Percentiles rank a stretch among this genome's conserved stretches.
phyloP scores from a whole-genome alignment of 1,140 invertebrate genomes.

The Charaxes varanes region DNA sequence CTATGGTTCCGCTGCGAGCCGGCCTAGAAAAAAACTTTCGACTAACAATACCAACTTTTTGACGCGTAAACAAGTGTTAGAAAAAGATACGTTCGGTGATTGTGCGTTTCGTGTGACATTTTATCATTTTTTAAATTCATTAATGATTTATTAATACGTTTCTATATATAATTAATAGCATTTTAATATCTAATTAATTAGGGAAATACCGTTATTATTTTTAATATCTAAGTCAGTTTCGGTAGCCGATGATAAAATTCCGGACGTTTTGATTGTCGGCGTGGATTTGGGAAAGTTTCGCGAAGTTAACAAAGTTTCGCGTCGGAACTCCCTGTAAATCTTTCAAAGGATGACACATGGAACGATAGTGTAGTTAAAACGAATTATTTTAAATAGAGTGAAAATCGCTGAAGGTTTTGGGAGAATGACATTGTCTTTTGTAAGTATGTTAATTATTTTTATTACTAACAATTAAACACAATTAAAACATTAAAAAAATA shows the following conservation, averaged over 20 bases:
- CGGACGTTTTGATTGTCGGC: conserved; percentile 15
- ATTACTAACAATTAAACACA: too few relatives aligned
- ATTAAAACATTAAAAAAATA: too few relatives aligned
- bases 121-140: conserved; percentile 7
- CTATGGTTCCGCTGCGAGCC: conserved; percentile 36
- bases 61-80: conserved; percentile 27
- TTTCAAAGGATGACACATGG: conserved; percentile 28
- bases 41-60: conserved; percentile 48
- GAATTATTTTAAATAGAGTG: conserved; percentile 30
- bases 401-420: conserved; percentile 33
- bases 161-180: conserved; percentile 17
- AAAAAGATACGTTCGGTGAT: conserved; percentile 8
- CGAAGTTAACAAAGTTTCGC: conserved; percentile 37
- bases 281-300: conserved; percentile 35
- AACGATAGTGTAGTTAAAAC: conserved; percentile 28
- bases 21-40: conserved; percentile 33
- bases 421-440: conserved; percentile 71
- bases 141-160: conserved; percentile 18
- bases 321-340: conserved; percentile 23
- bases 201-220: conserved; percentile 10
- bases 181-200: conserved; percentile 9
- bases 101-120: conserved; percentile 8
- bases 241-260: conserved; percentile 15
- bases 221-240: conserved; percentile 14
- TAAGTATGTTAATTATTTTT: conserved; percentile 31